Base-by-base conservation (phyloP, 2,113 vertebrate genomes). In the Indri indri region DNA sequence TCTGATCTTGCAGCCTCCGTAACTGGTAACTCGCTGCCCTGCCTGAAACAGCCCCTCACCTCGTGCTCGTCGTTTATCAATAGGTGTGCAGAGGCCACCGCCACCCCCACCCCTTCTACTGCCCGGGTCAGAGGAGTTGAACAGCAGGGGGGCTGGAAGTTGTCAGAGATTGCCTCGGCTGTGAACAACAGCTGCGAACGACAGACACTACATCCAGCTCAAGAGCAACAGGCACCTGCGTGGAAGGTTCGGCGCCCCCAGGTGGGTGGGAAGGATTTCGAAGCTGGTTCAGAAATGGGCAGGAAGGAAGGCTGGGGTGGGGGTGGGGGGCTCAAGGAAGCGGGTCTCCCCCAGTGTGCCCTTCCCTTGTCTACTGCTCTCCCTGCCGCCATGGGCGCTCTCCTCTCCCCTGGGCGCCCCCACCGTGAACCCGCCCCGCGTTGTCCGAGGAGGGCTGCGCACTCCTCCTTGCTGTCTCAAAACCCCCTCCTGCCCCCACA, bases 401-500 rank as follows among this genome's bases (percentile, higher is more conserved):
- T 50, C 7, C 30, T n/a, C 63, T 14, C 45, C 10, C 6, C 85
- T 37, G 32, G 68, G 85, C 4, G 37, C 27, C 50, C 34, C 16
- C 34, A 4, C 40, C 45, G 10, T 8, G 54, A 5, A 17, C 76
- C 66, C 25, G 20, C 54, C 18, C 13, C 11, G 34, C 0, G 2
- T n/a, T 34, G 25, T 50, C 18, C 52, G 0, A 63, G 30, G 47
- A 32, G 25, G 37, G 11, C 74, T 25, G 1, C 37, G 0, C 5
- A 25, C 32, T 45, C 71, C 32, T 63, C 74, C 50, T 23, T 13
- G 40, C 52, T 4, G 5, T 12, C 54, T 63, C 3, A 1, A 30
- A 9, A 13, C 32, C 27, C 9, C 10, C 54, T 5, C 37, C n/a
- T 4, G 4, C 11, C 6, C 34, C 37, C n/a, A 37, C 12, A 0